phyloP scores from a whole-genome alignment of 2,113 vertebrate genomes.

The Alethe diademata region DNA sequence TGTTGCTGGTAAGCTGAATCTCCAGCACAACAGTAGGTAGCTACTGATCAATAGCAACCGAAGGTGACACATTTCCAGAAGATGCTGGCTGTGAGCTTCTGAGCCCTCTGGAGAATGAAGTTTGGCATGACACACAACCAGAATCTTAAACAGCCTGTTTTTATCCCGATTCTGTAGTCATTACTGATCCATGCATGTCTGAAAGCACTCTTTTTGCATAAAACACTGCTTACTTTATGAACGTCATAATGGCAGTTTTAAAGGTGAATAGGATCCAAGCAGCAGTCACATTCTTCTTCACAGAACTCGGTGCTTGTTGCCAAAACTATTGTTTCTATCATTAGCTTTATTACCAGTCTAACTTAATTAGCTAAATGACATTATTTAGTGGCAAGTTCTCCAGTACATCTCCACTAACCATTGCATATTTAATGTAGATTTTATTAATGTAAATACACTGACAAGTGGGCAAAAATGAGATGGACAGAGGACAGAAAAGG shows the following conservation, averaged over 20 bases:
- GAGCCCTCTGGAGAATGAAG: not conserved
- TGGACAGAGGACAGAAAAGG: not conserved
- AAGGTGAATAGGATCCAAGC: constrained; percentile 15
- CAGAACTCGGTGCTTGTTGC: not conserved
- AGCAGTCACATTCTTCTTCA: not conserved
- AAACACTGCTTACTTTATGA: not conserved
- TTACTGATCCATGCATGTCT: not conserved
- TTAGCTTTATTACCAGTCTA: constrained; percentile 22
- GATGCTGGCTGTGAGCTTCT: not conserved
- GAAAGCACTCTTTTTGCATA: not conserved
- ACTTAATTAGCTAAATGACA: constrained; percentile 8
- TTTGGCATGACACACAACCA: not conserved
- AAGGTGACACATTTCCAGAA: constrained; percentile 19
- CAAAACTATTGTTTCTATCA: constrained; percentile 39
- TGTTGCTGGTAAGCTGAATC: constrained; percentile 18
- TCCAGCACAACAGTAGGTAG: constrained; percentile 23
- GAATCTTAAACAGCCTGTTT: constrained; percentile 38
- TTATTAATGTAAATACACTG: not conserved
- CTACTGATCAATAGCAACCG: constrained; percentile 7
- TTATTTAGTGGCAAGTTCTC: not conserved
- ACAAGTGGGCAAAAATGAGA: not conserved
- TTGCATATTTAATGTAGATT: not conserved
- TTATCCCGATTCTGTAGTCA: not conserved
- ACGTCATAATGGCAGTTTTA: not conserved
- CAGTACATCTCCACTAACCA: not conserved